Evolutionary conservation across 2,888 invertebrate genomes (phyloP), one percentile per base, ranked within the genome.

Genomic region (Spilarctia lutea): DNA sequence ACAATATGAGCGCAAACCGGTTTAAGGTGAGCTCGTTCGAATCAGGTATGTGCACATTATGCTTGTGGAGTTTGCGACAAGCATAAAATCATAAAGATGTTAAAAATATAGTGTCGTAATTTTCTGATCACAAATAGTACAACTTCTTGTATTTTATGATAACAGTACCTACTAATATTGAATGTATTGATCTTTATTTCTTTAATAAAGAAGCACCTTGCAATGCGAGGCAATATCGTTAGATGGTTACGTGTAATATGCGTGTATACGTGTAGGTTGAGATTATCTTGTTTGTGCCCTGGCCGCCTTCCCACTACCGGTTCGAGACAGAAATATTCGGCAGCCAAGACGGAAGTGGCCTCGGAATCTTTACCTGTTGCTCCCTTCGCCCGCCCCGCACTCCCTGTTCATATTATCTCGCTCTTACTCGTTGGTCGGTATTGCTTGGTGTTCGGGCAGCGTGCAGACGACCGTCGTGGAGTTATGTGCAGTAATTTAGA

Each of bases 281-380:
- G 90, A 88, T 89, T 82, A 90, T 89, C 86, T 90, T 87, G 88
- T 92, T 91, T 91, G 92, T 90, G 91, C 91, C 91, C 94, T 95
- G 95, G 94, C 95, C 90, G 92, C 90, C 91, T 91, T 92, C 95
- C 94, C 94, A 96, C 96, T 95, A 96, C 96, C 96, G 96, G 96
- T 96, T 95, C 92, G 93, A 94, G 94, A 95, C 95, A 95, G 94
- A 95, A 95, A 96, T 96, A 96, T 96, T 96, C 95, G 96, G 95
- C 96, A 94, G 95, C 95, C 93, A 95, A 96, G 95, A 95, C 96
- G 96, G 96, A 96, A 96, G 95, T 96, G 95, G 94, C 95, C 95
- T 96, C 96, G 95, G 95, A 95, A 96, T 96, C 96, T 95, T 95
- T 96, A 95, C 95, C 96, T 95, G 96, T 96, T 95, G 95, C 95